These are phyloP conservation scores for Hypselothyrea guttata DNA, from an alignment of 2,888 invertebrate genomes.

Conservation along the genomic window DNA sequence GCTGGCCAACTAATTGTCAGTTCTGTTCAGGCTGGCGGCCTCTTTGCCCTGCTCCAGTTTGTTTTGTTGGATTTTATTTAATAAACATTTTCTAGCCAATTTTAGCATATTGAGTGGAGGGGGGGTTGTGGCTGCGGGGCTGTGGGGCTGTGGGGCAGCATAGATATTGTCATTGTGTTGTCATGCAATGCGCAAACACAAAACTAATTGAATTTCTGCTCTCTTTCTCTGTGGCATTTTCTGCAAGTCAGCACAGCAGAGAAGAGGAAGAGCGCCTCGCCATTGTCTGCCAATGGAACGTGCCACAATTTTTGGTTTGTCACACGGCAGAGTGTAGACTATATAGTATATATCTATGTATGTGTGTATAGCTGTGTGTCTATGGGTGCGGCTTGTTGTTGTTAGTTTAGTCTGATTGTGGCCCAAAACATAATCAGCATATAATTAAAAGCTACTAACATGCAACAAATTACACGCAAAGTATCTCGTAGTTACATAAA, in stretches of 20 bases:
- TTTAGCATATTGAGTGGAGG: not conserved
- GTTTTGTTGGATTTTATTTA: constrained; percentile 23
- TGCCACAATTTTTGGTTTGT: constrained; percentile 67
- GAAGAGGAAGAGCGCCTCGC: constrained; percentile 30
- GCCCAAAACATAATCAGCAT: constrained; percentile 67
- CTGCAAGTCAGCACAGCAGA: constrained; percentile 69
- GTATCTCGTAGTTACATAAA: constrained; percentile 53
- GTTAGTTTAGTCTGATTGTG: constrained; percentile 18
- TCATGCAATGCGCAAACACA: constrained; percentile 77
- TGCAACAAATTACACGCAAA: constrained; percentile 75
- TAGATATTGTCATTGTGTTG: constrained; percentile 58
- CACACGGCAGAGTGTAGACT: constrained; percentile 35
- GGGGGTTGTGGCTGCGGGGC: not conserved
- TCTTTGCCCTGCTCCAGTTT: constrained; percentile 4
- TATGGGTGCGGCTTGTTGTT: constrained; percentile 11
- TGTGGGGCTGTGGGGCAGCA: not conserved
- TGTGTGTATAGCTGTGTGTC: constrained; percentile 24
- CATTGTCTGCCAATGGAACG: constrained; percentile 61
- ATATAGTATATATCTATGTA: constrained; percentile 1
- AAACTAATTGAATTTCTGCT: constrained; percentile 67
- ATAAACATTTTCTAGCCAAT: constrained; percentile 43
- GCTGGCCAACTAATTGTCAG: not conserved
- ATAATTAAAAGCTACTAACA: constrained; percentile 74
- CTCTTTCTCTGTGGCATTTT: constrained; percentile 45
- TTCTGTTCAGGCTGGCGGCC: constrained; percentile 11